A percentile compares a stretch with the other conserved stretches of the same genome.
These are phyloP conservation scores for Condylura cristata DNA, from an alignment of 2,113 vertebrate species.

Conservation along the genomic window DNA sequence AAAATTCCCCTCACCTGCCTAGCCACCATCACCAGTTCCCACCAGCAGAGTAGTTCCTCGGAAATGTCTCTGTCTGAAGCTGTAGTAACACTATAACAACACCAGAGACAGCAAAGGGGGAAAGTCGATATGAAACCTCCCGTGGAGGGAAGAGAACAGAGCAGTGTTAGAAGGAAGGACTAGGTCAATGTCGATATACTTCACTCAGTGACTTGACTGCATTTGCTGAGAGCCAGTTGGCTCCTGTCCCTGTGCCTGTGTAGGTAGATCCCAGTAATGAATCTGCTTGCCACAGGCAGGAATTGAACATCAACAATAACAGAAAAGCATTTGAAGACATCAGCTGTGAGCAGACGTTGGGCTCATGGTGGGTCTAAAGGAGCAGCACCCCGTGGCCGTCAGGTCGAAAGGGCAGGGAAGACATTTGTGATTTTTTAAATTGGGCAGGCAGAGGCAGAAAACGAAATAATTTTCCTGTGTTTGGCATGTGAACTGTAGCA, in stretches of 20 bases:
- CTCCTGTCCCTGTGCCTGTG: not conserved
- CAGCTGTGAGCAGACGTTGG: not conserved
- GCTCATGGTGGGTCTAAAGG: not conserved
- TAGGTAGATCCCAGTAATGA: not conserved
- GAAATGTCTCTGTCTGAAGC: not conserved
- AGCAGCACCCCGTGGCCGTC: not conserved
- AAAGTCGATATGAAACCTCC: not conserved
- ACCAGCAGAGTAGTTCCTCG: not conserved
- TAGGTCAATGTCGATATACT: not conserved
- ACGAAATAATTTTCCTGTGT: not conserved
- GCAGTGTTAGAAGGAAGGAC: not conserved
- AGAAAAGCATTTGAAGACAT: not conserved
- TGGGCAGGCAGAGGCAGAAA: not conserved
- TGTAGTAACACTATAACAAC: not conserved
- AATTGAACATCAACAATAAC: not conserved
- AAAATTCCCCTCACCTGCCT: not conserved
- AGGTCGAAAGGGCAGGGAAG: not conserved
- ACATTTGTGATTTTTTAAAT: not conserved
- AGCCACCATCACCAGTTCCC: not conserved
- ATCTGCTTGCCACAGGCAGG: not conserved
- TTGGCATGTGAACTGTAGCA: not conserved
- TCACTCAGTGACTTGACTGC: not conserved
- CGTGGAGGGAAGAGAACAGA: not conserved
- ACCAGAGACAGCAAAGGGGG: not conserved
- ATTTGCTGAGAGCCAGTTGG: not conserved